Conservation (phyloP, 1,140 invertebrate species). For the Pachypsylla venusta region DNA sequence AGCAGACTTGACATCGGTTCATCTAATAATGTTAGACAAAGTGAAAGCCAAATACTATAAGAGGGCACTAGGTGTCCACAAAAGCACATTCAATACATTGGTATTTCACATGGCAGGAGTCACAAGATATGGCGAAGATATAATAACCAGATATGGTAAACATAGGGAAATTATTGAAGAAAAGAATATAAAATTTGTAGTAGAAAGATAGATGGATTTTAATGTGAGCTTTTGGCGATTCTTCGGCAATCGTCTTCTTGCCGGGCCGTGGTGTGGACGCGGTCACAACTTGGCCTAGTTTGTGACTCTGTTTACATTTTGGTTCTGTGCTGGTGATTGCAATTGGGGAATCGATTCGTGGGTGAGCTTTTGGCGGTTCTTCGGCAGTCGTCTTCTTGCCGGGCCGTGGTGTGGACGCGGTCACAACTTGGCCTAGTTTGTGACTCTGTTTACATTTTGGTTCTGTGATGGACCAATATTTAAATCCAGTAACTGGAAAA, state of each 20-base stretch:
- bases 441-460: too few relatives aligned
- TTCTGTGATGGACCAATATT: background rate
- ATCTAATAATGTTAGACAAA: background rate
- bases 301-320: too few relatives aligned
- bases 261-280: too few relatives aligned
- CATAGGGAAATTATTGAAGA: background rate
- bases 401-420: too few relatives aligned
- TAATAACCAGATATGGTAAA: background rate
- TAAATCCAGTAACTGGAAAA: background rate
- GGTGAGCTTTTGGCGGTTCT: too few relatives aligned
- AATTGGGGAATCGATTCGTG: too few relatives aligned
- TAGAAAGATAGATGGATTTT: background rate
- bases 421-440: too few relatives aligned
- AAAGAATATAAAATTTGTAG: background rate
- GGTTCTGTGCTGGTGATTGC: too few relatives aligned
- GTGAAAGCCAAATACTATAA: background rate
- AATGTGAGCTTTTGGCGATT: too few relatives aligned
- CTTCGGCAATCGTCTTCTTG: too few relatives aligned
- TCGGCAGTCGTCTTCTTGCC: too few relatives aligned
- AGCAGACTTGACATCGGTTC: background rate
- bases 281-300: too few relatives aligned
- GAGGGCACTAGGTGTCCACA: background rate
- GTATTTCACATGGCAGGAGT: background rate
- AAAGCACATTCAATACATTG: background rate
- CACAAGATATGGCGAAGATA: background rate